Percentiles rank a stretch among this genome's conserved stretches.
Evolutionary conservation across 2,797 vertebrate species (phyloP).

Genomic region (Rhincodon typus): DNA sequence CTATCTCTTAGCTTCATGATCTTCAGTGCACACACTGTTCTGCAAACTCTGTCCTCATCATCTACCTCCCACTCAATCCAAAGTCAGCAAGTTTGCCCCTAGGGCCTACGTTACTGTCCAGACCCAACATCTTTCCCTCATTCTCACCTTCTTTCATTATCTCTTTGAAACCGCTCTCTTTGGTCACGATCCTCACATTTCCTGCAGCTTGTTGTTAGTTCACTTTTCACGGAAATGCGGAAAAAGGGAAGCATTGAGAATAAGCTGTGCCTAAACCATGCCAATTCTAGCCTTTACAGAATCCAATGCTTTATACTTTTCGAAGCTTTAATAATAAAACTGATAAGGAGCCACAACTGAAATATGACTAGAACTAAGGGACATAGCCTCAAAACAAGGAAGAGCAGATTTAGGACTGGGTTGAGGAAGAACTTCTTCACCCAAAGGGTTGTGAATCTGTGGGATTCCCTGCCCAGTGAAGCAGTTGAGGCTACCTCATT

Average conservation of each 20-base stretch:
- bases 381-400: no score
- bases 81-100: not conserved
- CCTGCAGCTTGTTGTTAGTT: not conserved
- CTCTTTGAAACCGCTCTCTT: not conserved
- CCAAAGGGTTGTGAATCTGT: no score
- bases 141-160: not conserved
- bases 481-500: no score
- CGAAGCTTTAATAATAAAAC: not conserved
- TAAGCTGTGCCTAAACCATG: not conserved
- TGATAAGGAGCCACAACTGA: not conserved
- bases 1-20: not conserved
- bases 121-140: not conserved
- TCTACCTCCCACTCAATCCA: not conserved
- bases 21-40: not conserved
- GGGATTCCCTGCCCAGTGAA: no score
- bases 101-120: not conserved
- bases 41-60: not conserved
- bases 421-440: no score
- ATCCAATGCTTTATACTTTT: not conserved
- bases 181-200: not conserved
- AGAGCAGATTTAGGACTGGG: no score
- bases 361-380: not conserved
- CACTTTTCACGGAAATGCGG: not conserved
- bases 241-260: not conserved
- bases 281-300: not conserved